Conservation (phyloP, 2,113 vertebrate species). For the Xiphophorus maculatus region DNA sequence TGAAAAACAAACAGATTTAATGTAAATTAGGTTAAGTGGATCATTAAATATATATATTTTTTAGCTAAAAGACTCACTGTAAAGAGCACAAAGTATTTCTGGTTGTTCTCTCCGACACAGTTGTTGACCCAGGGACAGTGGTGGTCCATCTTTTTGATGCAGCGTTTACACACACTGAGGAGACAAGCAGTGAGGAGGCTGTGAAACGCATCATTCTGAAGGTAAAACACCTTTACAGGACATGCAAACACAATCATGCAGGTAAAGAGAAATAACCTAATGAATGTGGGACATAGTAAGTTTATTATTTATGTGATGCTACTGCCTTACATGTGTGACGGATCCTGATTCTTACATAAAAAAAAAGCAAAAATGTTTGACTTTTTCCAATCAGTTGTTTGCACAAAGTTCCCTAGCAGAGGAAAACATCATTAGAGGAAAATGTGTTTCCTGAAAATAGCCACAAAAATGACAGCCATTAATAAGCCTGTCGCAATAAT, state of each 20-base stretch:
- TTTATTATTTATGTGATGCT: background rate
- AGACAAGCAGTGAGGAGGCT: conserved; percentile 15
- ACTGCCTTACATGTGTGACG: too few relatives aligned
- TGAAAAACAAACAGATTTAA: conserved; percentile 73
- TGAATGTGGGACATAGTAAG: background rate
- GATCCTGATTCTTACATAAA: background rate
- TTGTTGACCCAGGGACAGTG: conserved; percentile 99
- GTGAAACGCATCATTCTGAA: background rate
- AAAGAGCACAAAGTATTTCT: conserved; percentile 99
- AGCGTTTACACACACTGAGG: conserved; percentile 95
- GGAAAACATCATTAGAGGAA: background rate
- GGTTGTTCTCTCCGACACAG: conserved; percentile 98
- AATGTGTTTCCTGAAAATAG: background rate
- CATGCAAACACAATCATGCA: background rate
- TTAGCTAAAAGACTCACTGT: conserved; percentile 85
- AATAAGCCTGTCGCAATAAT: too few relatives aligned
- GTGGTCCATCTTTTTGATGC: conserved; percentile 99
- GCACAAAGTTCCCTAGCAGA: background rate
- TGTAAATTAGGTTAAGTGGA: background rate
- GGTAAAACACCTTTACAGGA: background rate
- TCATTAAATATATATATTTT: background rate
- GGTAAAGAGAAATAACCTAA: background rate
- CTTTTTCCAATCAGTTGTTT: background rate
- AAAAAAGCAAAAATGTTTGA: background rate
- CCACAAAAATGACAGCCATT: background rate